phyloP scores from a whole-genome alignment of 1,140 invertebrate genomes.

The Megathymus violae region DNA sequence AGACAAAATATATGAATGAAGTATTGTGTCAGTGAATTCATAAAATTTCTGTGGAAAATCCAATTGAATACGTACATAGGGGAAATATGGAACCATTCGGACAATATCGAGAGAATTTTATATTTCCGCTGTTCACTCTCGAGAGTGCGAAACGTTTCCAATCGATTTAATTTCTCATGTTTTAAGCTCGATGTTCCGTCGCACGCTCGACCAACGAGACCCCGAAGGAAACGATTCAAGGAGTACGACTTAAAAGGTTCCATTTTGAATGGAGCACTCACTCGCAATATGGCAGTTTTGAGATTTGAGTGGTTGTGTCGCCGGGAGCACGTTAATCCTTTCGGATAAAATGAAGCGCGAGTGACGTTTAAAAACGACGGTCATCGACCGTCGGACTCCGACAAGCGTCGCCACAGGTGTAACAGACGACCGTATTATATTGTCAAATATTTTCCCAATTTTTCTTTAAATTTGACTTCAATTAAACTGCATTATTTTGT shows the following conservation, averaged over 20 bases:
- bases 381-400: too few relatives aligned
- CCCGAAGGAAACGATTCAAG: conserved; percentile 17
- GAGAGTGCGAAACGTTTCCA: conserved; percentile 34
- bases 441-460: conserved; percentile 3
- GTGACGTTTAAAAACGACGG: conserved; percentile 37
- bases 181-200: conserved; percentile 14
- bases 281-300: conserved; percentile 25
- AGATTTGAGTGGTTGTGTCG: conserved; percentile 32
- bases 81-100: conserved; percentile 6
- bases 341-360: conserved; percentile 29
- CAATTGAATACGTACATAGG: conserved; percentile 17
- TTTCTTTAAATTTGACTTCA: too few relatives aligned
- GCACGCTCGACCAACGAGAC: conserved; percentile 26
- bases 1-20: conserved; percentile 8
- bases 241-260: conserved; percentile 29
- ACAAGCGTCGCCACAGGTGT: neutral
- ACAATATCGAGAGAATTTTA: conserved; percentile 28
- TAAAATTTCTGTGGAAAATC: conserved; percentile 17
- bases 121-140: conserved; percentile 18
- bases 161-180: conserved; percentile 39
- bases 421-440: neutral
- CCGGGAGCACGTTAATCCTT: conserved; percentile 34
- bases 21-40: conserved; percentile 9
- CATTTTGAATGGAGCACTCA: conserved; percentile 32
- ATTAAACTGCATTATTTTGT: too few relatives aligned